Evolutionary conservation across 1,140 invertebrate species (phyloP).

Genomic region (Heliconius congener): DNA sequence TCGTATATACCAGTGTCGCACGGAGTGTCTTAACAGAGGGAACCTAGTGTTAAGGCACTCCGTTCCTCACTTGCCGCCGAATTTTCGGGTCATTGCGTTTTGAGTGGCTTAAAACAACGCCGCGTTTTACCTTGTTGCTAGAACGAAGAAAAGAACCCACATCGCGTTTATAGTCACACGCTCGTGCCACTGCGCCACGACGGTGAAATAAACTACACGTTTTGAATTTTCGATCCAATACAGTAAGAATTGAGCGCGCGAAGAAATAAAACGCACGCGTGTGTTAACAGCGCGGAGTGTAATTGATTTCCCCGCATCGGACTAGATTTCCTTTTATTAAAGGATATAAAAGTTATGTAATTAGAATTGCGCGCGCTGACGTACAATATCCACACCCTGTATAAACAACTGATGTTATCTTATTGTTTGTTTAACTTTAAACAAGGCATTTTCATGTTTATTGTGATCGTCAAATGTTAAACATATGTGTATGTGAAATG

Average conservation of each 20-base stretch:
- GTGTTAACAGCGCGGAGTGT: conserved; percentile 30
- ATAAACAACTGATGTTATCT: not conserved
- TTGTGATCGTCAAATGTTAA: not conserved
- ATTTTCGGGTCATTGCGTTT: no score
- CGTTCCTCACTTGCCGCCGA: no score
- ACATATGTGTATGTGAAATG: not conserved
- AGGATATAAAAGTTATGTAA: conserved; percentile 24
- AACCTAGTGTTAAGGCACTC: no score
- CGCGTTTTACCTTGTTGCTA: no score
- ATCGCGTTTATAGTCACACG: no score
- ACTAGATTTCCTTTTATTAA: conserved; percentile 20
- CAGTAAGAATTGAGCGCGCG: conserved; percentile 21
- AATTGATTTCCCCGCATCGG: conserved; percentile 33
- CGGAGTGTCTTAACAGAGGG: no score
- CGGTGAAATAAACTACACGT: not conserved
- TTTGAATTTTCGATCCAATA: conserved; percentile 30
- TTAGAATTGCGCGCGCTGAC: conserved; percentile 5
- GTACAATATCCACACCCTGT: not conserved
- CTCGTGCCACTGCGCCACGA: not conserved
- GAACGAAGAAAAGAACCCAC: no score
- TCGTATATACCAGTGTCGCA: no score
- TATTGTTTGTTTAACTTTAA: not conserved
- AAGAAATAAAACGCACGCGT: conserved; percentile 34
- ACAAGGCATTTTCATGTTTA: not conserved
- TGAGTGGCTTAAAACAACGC: no score